Evolutionary conservation across 2,113 vertebrate species (phyloP), one percentile per base, ranked within the genome.

Genomic region (Hemicordylus capensis): DNA sequence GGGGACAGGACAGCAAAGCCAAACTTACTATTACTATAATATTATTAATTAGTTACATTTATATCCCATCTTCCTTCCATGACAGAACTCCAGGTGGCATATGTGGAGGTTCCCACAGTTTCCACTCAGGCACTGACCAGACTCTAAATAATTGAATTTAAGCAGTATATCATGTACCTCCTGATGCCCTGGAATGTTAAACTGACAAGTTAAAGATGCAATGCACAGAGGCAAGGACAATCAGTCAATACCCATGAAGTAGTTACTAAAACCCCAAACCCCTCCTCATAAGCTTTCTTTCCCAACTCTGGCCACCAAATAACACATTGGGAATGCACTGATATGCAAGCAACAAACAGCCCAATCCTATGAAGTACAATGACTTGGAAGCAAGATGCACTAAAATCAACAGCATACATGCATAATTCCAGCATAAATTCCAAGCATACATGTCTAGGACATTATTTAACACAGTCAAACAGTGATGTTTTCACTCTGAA

Each of bases 201-300:
- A 76, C 19, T 58, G 81, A 89, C 67, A 83, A 73, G 88, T 64
- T 0, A 84, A 76, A 83, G 75, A 76, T 4, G 34, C 81, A 82
- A 2, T 34, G 6, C 48, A 69, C 3, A 42, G 14, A 56, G 26
- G 66, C 34, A 59, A 56, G 20, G 4, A 46, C n/a, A 51, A 28
- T 12, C 26, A 74, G 26, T 6, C 48, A 37, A 24, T 19, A 31
- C 4, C 1, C 64, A 42, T 56, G 24, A 2, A 76, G 20, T 15
- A 67, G 19, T 67, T 2, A 51, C 20, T 54, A 19, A 24, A 56
- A 24, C 46, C 37, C n/a, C 56, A 6, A 56, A 39, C 4, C 26
- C 4, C 26, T 28, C 9, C 46, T 31, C 5, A 78, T 12, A 67
- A 54, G 19, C 34, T 20, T 12, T 58, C 37, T 67, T 28, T 42